Evolutionary conservation across 2,797 vertebrate species (phyloP).

Genomic region (Eupleurogrammus muticus): DNA sequence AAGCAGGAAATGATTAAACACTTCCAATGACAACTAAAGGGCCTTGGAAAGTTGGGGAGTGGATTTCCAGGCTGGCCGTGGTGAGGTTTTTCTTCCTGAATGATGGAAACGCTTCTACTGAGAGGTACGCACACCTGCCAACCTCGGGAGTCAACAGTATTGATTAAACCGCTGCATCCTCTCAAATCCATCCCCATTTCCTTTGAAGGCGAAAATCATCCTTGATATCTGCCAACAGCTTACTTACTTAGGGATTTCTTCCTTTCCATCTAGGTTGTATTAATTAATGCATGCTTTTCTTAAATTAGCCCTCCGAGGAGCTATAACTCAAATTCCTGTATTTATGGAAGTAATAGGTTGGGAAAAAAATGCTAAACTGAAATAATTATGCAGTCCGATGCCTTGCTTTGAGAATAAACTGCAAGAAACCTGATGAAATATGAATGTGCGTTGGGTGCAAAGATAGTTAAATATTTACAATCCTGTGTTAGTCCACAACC

Average conservation of each 20-base stretch:
- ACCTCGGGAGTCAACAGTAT: conserved; percentile 75
- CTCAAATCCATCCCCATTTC: conserved; percentile 81
- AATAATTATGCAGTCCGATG: conserved; percentile 89
- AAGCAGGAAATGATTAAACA: conserved; percentile 61
- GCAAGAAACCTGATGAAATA: conserved; percentile 87
- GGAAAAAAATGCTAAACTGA: conserved; percentile 86
- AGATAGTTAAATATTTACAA: conserved; percentile 89
- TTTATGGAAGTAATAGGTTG: conserved; percentile 90
- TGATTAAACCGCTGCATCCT: conserved; percentile 80
- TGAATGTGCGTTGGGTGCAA: conserved; percentile 87
- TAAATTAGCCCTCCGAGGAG: conserved; percentile 89
- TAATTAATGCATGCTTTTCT: conserved; percentile 87
- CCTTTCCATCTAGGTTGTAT: conserved; percentile 84
- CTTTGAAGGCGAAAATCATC: conserved; percentile 83
- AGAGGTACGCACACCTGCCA: conserved; percentile 73
- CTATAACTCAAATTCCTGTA: conserved; percentile 87
- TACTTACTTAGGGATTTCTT: conserved; percentile 84
- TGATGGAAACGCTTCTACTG: conserved; percentile 69
- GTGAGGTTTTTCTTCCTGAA: conserved; percentile 60
- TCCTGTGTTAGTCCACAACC: conserved; percentile 85
- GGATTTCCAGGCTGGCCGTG: conserved; percentile 38
- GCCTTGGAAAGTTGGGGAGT: conserved; percentile 51
- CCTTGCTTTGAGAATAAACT: conserved; percentile 89
- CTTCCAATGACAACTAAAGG: conserved; percentile 30
- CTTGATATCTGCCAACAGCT: conserved; percentile 82